Percentiles rank a stretch among this genome's conserved stretches.
These are phyloP conservation scores for Bubalus kerabau DNA, from an alignment of 2,113 vertebrate genomes.

Conservation along the genomic window DNA sequence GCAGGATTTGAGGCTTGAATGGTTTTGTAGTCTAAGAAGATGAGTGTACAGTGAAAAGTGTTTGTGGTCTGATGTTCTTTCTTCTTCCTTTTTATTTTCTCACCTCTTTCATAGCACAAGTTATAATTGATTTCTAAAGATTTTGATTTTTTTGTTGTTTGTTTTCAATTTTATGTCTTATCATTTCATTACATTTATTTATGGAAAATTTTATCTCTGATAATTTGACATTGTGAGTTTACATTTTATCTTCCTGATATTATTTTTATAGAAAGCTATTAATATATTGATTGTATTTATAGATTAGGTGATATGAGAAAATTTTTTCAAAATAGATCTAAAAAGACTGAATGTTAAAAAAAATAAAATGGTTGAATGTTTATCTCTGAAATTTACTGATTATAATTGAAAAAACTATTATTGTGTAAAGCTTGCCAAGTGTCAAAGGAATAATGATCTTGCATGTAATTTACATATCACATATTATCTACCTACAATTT, in stretches of 20 bases:
- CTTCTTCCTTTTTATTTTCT: neutral
- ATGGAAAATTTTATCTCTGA: neutral
- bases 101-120: neutral
- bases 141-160: neutral
- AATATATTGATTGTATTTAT: neutral
- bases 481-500: slow-evolving; percentile 16
- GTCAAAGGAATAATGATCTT: neutral
- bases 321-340: neutral
- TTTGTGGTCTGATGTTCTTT: neutral
- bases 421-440: neutral
- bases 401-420: slow-evolving; percentile 10
- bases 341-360: neutral
- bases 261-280: slow-evolving; percentile 4
- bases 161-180: neutral
- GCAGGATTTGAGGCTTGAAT: slow-evolving; percentile 51
- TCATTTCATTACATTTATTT: slow-evolving; percentile 30
- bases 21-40: neutral
- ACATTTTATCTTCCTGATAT: neutral
- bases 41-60: neutral
- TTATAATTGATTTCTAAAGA: neutral
- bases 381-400: neutral
- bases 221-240: neutral
- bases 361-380: neutral
- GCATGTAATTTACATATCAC: neutral
- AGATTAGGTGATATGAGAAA: neutral